These are phyloP conservation scores for Athripsodes cinereus DNA, from an alignment of 2,888 invertebrate species.

Conservation along the genomic window DNA sequence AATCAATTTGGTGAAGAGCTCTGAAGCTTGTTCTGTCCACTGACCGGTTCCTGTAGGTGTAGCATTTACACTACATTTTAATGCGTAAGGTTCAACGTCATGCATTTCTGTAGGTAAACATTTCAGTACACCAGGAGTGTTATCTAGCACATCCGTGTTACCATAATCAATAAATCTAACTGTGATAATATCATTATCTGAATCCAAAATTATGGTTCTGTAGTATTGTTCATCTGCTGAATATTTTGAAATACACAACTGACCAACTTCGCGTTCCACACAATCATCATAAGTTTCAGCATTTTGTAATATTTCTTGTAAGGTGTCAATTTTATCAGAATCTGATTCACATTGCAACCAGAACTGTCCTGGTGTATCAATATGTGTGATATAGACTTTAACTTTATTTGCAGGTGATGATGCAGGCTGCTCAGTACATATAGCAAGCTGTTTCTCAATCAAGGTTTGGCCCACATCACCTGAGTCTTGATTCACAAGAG, in stretches of 20 bases:
- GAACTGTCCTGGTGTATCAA: slow-evolving; percentile 71
- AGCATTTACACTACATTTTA: slow-evolving; percentile 63
- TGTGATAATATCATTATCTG: slow-evolving; percentile 67
- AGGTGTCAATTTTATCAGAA: slow-evolving; percentile 47
- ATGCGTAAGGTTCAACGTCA: slow-evolving; percentile 49
- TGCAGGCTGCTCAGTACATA: neutral
- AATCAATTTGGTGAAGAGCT: slow-evolving; percentile 47
- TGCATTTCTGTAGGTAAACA: slow-evolving; percentile 55
- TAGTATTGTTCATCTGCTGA: slow-evolving; percentile 86
- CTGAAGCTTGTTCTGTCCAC: slow-evolving; percentile 60
- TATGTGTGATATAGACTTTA: slow-evolving; percentile 39
- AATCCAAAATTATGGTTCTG: slow-evolving; percentile 79
- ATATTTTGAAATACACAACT: slow-evolving; percentile 72
- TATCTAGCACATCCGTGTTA: slow-evolving; percentile 68
- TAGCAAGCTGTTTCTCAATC: slow-evolving; percentile 44
- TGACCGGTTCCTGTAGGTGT: slow-evolving; percentile 56
- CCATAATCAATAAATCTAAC: slow-evolving; percentile 75
- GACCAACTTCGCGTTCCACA: slow-evolving; percentile 53
- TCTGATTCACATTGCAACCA: slow-evolving; percentile 64
- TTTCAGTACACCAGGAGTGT: slow-evolving; percentile 54
- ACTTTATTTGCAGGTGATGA: neutral
- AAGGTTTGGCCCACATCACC: slow-evolving; percentile 45
- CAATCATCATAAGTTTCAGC: slow-evolving; percentile 49
- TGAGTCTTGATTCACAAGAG: slow-evolving; percentile 43
- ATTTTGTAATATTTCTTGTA: slow-evolving; percentile 61